Base-by-base conservation (phyloP, 2,113 vertebrate genomes). In the Semnornis frantzii region DNA sequence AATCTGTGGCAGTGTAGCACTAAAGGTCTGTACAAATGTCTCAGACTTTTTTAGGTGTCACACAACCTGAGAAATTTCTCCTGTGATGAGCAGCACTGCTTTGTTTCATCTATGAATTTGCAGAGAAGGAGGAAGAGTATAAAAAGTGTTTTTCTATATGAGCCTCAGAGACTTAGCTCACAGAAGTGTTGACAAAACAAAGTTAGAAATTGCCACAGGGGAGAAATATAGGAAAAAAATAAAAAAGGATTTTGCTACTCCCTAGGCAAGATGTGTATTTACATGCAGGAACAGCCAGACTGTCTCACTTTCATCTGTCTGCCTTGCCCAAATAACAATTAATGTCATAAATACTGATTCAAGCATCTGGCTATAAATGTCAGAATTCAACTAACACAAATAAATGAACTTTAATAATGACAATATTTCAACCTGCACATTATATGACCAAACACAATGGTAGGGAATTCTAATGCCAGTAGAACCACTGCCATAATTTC, bases 291-390 rank as follows among this genome's bases (percentile, higher is more conserved):
- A 79, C 15, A 89, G 39, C 9, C 52, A 65, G 10, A 19, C 27
- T 89, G n/a, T 9, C 60, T 72, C 66, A 91, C 59, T 89, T 92
- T 88, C 73, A 92, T 77, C 77, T 93, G 76, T 84, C 55, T 84
- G 73, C 50, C 57, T 82, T 80, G 48, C 55, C 31, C 57, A 93
- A 95, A 68, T 70, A 94, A 76, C 23, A 70, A 89, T 77, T 86
- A 77, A 76, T 82, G 90, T 95, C 34, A 87, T 76, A 91, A 96
- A 88, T 82, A 87, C 59, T 31, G 55, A 91, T 69, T 87, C 34
- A 88, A 90, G 64, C 66, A 92, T 91, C 80, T 91, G 70, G 52
- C 31, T 89, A 57, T 85, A 94, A 92, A 86, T 82, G 58, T 73
- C 81, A 92, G 17, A 82, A 87, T 82, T 87, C 59, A 92, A 44